Conservation (phyloP, 2,797 vertebrate species). For the Pterois miles region DNA sequence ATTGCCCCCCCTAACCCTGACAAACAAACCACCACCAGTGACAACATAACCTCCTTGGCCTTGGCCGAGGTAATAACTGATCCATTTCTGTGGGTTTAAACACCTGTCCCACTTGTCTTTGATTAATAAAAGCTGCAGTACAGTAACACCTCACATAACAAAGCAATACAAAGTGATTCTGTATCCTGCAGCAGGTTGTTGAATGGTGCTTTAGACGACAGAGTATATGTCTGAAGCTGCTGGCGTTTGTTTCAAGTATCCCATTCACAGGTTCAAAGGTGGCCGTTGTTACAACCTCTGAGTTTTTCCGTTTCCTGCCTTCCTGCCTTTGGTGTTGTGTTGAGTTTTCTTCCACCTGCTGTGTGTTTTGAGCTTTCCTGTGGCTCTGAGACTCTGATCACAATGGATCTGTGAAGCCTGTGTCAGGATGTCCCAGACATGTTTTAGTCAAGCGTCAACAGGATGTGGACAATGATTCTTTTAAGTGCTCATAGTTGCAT, state of each 20-base stretch:
- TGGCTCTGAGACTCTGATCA: constrained; percentile 23
- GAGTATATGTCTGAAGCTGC: constrained; percentile 10
- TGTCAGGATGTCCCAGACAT: constrained; percentile 47
- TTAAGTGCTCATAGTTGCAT: constrained; percentile 20
- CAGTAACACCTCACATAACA: background rate
- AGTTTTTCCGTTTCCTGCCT: constrained; percentile 36
- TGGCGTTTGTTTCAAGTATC: constrained; percentile 23
- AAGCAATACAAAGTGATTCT: background rate
- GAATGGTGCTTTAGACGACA: background rate
- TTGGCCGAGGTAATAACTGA: too few relatives aligned
- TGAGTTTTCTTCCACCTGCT: constrained; percentile 39
- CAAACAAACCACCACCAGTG: too few relatives aligned
- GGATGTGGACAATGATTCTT: constrained; percentile 35
- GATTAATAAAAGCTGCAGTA: background rate
- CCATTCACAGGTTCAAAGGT: constrained; percentile 31
- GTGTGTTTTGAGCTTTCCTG: constrained; percentile 42
- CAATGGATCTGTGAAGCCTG: constrained; percentile 35
- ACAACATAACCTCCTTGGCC: too few relatives aligned
- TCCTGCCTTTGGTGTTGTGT: constrained; percentile 42
- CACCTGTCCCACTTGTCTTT: background rate
- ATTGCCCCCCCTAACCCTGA: too few relatives aligned
- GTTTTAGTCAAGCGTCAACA: constrained; percentile 13
- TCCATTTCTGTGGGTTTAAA: background rate
- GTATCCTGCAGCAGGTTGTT: background rate
- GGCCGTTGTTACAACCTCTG: constrained; percentile 22